A percentile compares a stretch with the other conserved stretches of the same genome.
Conservation (phyloP, 2,888 invertebrate genomes). For the Pecten maximus region DNA sequence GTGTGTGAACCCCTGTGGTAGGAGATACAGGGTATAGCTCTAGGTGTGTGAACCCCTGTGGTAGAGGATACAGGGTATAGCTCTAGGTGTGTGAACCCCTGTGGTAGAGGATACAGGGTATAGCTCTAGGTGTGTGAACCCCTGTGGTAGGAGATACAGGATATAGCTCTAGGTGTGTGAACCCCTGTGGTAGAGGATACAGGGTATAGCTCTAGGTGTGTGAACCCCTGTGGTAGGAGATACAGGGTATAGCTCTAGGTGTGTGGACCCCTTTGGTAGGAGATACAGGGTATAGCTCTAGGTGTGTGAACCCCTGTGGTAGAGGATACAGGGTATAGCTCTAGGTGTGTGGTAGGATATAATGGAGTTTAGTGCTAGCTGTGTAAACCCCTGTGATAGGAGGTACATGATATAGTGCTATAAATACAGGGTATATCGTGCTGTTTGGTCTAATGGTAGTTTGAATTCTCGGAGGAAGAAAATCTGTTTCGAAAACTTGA, state of each 20-base stretch:
- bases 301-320: neutral
- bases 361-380: no score
- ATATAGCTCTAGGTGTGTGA: no score
- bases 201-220: no score
- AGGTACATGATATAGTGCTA: no score
- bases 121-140: no score
- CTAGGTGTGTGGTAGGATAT: no score
- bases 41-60: neutral
- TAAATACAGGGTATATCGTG: neutral
- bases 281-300: no score
- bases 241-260: no score
- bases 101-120: neutral
- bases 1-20: neutral
- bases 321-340: no score
- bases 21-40: no score
- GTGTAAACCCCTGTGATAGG: neutral
- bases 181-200: neutral
- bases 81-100: neutral
- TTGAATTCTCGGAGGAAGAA: neutral
- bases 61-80: no score
- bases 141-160: neutral
- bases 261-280: neutral
- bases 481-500: neutral
- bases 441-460: neutral
- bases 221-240: neutral